Base-by-base conservation (phyloP, 2,113 vertebrate species). In the Rhabdornis inornatus region DNA sequence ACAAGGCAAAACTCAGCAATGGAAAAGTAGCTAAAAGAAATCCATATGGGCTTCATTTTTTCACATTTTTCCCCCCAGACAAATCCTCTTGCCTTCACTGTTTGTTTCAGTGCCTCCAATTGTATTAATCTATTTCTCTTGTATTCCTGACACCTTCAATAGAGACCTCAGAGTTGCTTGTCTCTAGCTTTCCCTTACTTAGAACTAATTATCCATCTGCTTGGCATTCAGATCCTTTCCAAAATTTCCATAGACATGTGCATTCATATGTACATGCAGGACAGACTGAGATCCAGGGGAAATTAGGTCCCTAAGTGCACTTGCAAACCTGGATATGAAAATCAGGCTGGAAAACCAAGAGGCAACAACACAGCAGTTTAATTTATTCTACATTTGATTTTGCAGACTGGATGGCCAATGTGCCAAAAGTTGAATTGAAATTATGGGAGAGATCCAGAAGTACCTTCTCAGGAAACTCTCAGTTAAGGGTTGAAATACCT, bases 11-110 rank as follows among this genome's bases (percentile, higher is more conserved):
- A 52, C 60, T 68, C 60, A 57, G 95, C 57, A 92, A 91, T 93
- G 93, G 94, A 95, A 95, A 96, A 92, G 76, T 50, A 80, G 25
- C 78, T 83, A 69, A 69, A 95, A 95, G 75, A 94, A 90, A 89
- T 63, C 78, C 89, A 90, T 70, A 82, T 66, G 91, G 59, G 42
- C 55, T 72, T 83, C 47, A 59, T 50, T 89, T 72, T 87, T 92
- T 76, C 91, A 72, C 21, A 31, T 69, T 72, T 71, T 25, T 10
- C 18, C 35, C 45, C 65, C n/a, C 28, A 59, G 42, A 85, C 0
- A 7, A 87, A 82, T 77, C 24, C 27, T 63, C 39, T 81, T 86
- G 45, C 45, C 33, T 39, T 92, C 35, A 23, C 21, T 65, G 24
- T 40, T 89, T 28, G 66, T 69, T 64, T 79, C 57, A 25, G 13